Evolutionary conservation across 2,113 vertebrate genomes (phyloP).

Genomic region (Mesitornis unicolor): DNA sequence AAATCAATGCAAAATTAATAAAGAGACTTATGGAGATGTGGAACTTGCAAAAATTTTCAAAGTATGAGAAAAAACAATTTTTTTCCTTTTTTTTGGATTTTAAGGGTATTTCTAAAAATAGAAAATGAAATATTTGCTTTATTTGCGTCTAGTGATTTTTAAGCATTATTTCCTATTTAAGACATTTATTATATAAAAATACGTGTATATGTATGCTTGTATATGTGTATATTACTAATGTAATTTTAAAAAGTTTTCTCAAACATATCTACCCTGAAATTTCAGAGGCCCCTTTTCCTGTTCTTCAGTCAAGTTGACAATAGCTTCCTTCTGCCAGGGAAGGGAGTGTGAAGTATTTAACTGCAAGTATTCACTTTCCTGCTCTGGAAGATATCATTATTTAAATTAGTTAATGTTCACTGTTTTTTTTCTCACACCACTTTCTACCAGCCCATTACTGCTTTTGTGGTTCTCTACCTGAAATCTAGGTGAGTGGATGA

Average conservation of each 20-base stretch:
- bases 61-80: background rate
- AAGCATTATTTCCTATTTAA: background rate
- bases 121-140: background rate
- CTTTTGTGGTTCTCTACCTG: background rate
- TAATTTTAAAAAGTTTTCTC: no score
- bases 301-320: background rate
- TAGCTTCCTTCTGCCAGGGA: background rate
- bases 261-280: no score
- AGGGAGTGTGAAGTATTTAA: background rate
- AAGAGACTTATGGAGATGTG: background rate
- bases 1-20: background rate
- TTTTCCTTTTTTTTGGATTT: background rate
- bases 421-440: background rate
- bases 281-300: background rate
- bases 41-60: background rate
- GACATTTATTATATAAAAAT: background rate
- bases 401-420: background rate
- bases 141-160: background rate
- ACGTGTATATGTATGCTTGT: no score
- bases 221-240: no score
- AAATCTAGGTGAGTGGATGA: background rate
- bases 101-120: background rate
- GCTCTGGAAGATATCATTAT: background rate
- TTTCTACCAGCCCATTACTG: background rate
- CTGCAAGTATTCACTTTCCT: background rate